These are phyloP conservation scores for Linnaemya tessellans DNA, from an alignment of 2,888 invertebrate genomes.

Conservation along the genomic window DNA sequence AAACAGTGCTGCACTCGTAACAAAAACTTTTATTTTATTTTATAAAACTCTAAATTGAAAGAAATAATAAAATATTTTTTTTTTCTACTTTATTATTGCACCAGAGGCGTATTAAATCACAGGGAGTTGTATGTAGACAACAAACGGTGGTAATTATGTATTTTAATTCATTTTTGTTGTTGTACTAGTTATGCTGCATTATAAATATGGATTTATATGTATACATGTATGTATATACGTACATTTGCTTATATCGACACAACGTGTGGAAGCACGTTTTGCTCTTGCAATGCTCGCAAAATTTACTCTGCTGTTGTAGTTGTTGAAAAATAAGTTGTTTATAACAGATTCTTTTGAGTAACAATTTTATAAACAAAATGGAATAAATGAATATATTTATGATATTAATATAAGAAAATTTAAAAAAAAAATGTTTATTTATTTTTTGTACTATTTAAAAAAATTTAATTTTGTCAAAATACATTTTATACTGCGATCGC, in stretches of 20 bases:
- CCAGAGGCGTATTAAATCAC: neutral
- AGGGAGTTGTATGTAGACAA: neutral
- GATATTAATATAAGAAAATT: no score
- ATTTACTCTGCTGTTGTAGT: neutral
- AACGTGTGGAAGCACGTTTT: slow-evolving; percentile 41
- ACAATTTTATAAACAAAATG: no score
- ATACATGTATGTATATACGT: neutral
- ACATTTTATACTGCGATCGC: no score
- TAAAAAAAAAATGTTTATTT: no score
- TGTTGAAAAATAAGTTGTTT: neutral
- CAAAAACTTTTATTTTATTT: no score
- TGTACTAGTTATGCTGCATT: neutral
- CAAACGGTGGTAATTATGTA: neutral
- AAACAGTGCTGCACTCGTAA: no score
- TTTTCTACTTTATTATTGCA: neutral
- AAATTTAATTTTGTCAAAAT: no score
- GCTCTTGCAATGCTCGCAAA: neutral
- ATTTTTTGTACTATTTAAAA: no score
- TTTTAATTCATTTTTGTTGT: neutral
- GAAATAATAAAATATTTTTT: neutral
- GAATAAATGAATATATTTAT: no score
- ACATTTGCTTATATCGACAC: neutral
- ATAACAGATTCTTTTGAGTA: neutral
- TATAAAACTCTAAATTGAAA: slow-evolving; percentile 35
- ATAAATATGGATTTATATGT: neutral